A percentile compares a stretch with the other conserved stretches of the same genome.
These are phyloP conservation scores for Corythaeola cristata DNA, from an alignment of 2,113 vertebrate species.

Conservation along the genomic window DNA sequence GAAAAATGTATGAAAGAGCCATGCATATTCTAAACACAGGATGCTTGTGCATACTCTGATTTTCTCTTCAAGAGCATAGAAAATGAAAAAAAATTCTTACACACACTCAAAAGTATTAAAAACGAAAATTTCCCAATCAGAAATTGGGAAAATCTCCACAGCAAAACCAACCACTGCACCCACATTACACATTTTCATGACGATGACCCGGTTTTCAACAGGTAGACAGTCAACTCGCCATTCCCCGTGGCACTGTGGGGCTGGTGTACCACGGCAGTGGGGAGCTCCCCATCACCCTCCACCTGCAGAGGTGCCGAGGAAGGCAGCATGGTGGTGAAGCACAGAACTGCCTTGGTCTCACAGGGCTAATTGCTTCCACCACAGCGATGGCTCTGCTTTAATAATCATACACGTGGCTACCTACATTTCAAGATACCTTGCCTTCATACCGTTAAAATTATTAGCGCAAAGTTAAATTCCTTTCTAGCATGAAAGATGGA, in stretches of 20 bases:
- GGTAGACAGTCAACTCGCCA: fast-evolving
- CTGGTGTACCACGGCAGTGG: fast-evolving
- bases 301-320: fast-evolving
- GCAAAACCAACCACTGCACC: fast-evolving
- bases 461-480: not conserved
- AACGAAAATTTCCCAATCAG: not conserved
- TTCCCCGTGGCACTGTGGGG: fast-evolving
- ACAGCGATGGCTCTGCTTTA: not conserved
- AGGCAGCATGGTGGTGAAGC: not conserved
- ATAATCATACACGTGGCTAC: fast-evolving
- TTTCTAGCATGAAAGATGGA: not conserved
- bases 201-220: fast-evolving
- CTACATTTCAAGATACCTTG: fast-evolving
- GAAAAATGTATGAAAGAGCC: not conserved
- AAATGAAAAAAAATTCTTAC: not conserved
- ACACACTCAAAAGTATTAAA: not conserved
- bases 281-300: no score
- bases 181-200: fast-evolving
- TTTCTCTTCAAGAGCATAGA: not conserved
- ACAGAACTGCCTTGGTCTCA: fast-evolving
- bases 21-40: not conserved
- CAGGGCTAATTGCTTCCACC: not conserved
- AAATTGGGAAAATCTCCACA: not conserved
- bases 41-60: not conserved
- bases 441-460: not conserved